These are phyloP conservation scores for Emberiza fucata DNA, from an alignment of 2,113 vertebrate genomes.

Conservation along the genomic window DNA sequence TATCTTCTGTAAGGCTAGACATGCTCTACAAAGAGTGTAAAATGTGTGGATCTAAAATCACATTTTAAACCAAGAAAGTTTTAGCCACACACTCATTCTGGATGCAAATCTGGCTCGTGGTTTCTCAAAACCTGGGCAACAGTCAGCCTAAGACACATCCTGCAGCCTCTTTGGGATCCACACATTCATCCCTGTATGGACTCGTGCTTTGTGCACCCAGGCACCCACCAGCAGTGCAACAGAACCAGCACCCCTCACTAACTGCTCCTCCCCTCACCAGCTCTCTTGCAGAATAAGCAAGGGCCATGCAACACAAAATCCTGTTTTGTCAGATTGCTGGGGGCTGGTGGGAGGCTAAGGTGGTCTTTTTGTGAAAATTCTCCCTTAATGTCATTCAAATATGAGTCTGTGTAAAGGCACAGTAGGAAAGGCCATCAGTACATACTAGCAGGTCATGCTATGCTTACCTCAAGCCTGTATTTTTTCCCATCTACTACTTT, in stretches of 20 bases:
- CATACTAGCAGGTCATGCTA: background rate
- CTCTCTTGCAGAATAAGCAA: background rate
- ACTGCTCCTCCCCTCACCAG: background rate
- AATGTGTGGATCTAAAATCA: background rate
- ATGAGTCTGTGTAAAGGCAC: background rate
- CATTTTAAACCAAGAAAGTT: background rate
- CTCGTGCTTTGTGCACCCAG: rapidly evolving
- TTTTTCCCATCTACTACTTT: background rate
- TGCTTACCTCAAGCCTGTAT: background rate
- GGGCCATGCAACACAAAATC: background rate
- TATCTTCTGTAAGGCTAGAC: background rate
- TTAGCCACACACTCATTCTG: background rate
- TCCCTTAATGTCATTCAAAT: background rate
- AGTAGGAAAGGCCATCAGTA: background rate
- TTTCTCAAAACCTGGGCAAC: background rate
- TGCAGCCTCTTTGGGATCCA: background rate
- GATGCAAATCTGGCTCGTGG: background rate
- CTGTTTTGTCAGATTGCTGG: background rate
- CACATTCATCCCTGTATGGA: rapidly evolving
- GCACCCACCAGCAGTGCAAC: background rate
- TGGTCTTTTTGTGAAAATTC: background rate
- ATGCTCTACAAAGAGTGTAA: background rate
- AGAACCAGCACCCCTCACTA: background rate
- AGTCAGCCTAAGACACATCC: background rate
- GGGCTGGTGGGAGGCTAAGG: background rate